Percentiles rank a stretch among this genome's conserved stretches.
Conservation (phyloP, 2,113 vertebrate genomes). For the Petrocephalus zakoni region DNA sequence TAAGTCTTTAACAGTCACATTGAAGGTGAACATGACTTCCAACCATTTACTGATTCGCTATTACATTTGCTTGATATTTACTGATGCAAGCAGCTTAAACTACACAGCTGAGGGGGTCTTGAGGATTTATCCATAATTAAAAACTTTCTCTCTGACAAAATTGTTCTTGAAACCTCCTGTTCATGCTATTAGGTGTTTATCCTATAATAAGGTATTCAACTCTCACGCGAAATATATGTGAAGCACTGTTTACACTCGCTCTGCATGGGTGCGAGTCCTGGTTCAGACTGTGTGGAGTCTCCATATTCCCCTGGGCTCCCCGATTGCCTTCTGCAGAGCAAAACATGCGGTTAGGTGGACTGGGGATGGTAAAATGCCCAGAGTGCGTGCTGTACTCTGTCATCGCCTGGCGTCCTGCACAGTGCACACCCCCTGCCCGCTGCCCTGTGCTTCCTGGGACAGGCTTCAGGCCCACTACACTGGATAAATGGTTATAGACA, state of each 20-base stretch:
- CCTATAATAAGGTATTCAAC: not conserved
- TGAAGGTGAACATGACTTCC: not conserved
- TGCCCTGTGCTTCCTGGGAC: not conserved
- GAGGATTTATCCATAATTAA: not conserved
- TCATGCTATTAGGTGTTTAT: not conserved
- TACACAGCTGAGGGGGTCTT: not conserved
- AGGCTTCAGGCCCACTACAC: not conserved
- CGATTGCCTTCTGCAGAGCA: not conserved
- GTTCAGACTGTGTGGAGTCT: not conserved
- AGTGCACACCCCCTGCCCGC: not conserved
- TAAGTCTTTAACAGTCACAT: not conserved
- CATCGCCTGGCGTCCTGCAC: not conserved
- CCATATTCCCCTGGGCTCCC: not conserved
- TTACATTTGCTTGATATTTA: not conserved
- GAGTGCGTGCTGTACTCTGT: not conserved
- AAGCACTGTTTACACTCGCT: not conserved
- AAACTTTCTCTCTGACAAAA: not conserved
- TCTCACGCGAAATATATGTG: not conserved
- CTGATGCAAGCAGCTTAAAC: not conserved
- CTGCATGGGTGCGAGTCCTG: not conserved
- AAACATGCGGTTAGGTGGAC: not conserved
- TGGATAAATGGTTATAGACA: not conserved
- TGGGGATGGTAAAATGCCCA: not conserved
- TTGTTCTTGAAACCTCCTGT: slow-evolving; percentile 1
- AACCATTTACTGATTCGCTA: not conserved